A percentile compares a stretch with the other conserved stretches of the same genome.
Conservation (phyloP, 2,797 vertebrate species). For the Crypturellus tataupa region DNA sequence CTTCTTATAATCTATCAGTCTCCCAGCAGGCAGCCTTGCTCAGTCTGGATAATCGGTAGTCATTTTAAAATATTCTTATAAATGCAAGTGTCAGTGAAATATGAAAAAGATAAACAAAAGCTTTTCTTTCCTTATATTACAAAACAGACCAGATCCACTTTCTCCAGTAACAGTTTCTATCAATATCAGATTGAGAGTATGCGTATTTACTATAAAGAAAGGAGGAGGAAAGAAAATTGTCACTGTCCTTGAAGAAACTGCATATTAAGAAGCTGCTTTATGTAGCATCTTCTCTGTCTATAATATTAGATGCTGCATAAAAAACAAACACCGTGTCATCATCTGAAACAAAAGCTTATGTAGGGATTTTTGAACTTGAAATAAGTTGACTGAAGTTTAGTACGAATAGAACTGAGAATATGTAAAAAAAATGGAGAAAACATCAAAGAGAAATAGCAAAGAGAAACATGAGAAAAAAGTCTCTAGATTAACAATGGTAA, state of each 20-base stretch:
- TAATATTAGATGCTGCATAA: background rate
- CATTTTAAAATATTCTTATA: background rate
- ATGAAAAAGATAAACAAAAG: background rate
- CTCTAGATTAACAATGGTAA: background rate
- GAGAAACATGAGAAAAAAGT: background rate
- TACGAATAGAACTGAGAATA: background rate
- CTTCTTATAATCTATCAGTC: background rate
- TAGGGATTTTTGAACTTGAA: background rate
- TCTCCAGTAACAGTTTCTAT: background rate
- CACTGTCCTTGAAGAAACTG: background rate
- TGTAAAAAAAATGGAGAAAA: background rate
- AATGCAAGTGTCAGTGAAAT: background rate
- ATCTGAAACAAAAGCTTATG: background rate
- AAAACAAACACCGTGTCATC: background rate
- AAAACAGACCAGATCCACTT: background rate
- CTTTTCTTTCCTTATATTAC: background rate
- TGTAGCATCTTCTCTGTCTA: background rate
- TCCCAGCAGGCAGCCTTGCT: background rate
- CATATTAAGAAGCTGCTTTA: background rate
- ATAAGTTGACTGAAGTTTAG: background rate
- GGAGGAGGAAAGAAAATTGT: background rate
- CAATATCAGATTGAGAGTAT: background rate
- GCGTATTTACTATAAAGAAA: background rate
- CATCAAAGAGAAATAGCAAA: background rate
- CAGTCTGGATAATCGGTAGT: background rate